Evolutionary conservation across 1,140 invertebrate genomes (phyloP), one percentile per base, ranked within the genome.

Genomic region (Drosophila lacteicornis): DNA sequence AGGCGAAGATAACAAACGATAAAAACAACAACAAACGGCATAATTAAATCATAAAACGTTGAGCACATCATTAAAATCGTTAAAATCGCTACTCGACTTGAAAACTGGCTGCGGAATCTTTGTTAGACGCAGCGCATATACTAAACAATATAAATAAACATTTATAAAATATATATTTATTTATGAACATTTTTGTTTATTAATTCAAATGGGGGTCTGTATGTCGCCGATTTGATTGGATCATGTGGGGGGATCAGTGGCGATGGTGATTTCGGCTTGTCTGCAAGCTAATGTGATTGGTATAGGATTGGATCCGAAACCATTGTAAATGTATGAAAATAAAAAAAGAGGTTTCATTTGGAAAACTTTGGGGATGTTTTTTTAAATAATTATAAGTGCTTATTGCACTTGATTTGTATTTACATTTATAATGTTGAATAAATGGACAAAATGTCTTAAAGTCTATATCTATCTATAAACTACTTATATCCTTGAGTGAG

Each of bases 61-160:
- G 85, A 90, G 85, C 85, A 90, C 85, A 84, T 90, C 81, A 85
- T 90, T 90, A 90, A 90, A 85, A 90, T 90, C 85, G 81, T 67
- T 63, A 79, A 70, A 85, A 90, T 75, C 67, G 85, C 85, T 90
- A 90, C 85, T 90, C 85, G 85, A 82, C 78, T 90, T 90, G 81
- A 90, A 49, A 85, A 78, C 65, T 57, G 57, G 56, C 60, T 51
- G 61, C 61, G 53, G 73, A 59, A 76, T 59, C 38, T 65, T 65
- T 74, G 55, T 60, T 58, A 55, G 50, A 51, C 55, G 19, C 27
- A 43, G 50, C 66, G 38, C 70, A 30, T 62, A 75, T 45, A 61
- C 42, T 38, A 70, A 62, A 49, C 36, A 61, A 77, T 59, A 77
- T 77, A 76, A 68, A 77, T 77, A 77, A 68, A 60, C 61, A 77